phyloP scores from a whole-genome alignment of 2,113 vertebrate genomes.

The Hyaena hyaena region DNA sequence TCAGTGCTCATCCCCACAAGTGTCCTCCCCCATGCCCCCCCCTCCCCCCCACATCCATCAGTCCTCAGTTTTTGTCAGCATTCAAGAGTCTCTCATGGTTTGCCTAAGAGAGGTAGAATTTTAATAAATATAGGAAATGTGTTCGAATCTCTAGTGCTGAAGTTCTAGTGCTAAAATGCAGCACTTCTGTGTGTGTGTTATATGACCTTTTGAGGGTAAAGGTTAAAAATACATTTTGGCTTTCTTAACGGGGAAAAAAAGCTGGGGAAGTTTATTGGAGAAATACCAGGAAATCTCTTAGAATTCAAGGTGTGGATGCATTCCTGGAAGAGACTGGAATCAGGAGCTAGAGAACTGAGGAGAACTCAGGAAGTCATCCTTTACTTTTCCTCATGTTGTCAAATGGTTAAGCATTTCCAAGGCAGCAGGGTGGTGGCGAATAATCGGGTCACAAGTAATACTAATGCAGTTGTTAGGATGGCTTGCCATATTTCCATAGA shows the following conservation, averaged over 20 bases:
- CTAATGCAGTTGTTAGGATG: neutral
- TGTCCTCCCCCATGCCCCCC: too few relatives aligned
- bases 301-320: neutral
- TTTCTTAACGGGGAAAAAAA: neutral
- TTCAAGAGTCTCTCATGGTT: too few relatives aligned
- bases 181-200: neutral
- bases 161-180: slow-evolving; percentile 17
- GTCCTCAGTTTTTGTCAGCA: too few relatives aligned
- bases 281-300: neutral
- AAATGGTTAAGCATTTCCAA: neutral
- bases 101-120: neutral
- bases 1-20: too few relatives aligned
- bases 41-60: too few relatives aligned
- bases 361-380: neutral
- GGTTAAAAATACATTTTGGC: neutral
- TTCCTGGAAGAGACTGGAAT: neutral
- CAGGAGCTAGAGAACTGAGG: neutral
- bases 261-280: neutral
- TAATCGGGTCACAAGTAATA: neutral
- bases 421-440: neutral
- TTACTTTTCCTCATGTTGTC: neutral
- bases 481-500: neutral
- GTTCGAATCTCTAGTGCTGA: neutral
- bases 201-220: slow-evolving; percentile 5
- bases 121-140: slow-evolving; percentile 40